These are phyloP conservation scores for Argentina silus DNA, from an alignment of 2,797 vertebrate species.

Conservation along the genomic window DNA sequence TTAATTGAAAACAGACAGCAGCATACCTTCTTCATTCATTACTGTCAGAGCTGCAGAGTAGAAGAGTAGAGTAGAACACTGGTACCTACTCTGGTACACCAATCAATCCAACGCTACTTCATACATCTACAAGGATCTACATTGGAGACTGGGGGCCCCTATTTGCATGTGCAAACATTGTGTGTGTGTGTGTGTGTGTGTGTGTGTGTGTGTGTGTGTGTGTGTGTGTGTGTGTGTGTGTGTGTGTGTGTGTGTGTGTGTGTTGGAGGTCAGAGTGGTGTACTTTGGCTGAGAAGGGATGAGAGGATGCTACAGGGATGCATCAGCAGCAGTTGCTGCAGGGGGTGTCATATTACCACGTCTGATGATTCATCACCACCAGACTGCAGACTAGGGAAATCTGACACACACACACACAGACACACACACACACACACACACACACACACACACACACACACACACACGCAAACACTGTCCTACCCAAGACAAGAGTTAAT, in stretches of 20 bases:
- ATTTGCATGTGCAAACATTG: background rate
- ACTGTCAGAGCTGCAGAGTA: too few species aligned
- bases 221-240: background rate
- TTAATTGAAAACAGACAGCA: too few species aligned
- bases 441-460: background rate
- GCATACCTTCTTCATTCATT: too few species aligned
- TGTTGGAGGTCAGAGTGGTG: background rate
- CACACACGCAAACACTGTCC: slow-evolving; percentile 19
- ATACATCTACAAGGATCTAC: too few species aligned
- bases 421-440: background rate
- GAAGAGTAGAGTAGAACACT: too few species aligned
- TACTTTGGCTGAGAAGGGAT: background rate
- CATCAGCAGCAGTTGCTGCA: background rate
- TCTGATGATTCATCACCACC: slow-evolving; percentile 45
- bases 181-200: too few species aligned
- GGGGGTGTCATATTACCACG: slow-evolving; percentile 33
- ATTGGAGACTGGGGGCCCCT: too few species aligned
- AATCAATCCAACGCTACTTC: too few species aligned
- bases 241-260: background rate
- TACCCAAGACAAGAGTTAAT: background rate
- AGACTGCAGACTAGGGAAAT: slow-evolving; percentile 16
- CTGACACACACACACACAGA: background rate
- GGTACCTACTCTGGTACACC: too few species aligned
- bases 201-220: too few species aligned
- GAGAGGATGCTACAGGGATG: background rate